These are phyloP conservation scores for Vultur gryphus DNA, from an alignment of 2,797 vertebrate species.

Conservation along the genomic window DNA sequence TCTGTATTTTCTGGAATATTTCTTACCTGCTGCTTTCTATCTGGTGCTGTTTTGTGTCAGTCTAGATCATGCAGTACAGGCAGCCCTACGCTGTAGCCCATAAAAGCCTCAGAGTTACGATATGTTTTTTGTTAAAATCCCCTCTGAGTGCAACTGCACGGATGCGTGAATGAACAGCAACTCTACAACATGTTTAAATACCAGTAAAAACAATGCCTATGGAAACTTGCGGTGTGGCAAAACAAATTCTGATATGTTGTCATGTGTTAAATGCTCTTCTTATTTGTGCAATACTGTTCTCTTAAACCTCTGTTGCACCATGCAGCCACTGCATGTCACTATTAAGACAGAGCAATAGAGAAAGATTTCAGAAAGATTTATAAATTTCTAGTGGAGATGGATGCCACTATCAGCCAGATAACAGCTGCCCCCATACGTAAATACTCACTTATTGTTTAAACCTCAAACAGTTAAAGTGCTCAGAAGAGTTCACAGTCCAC, in stretches of 20 bases:
- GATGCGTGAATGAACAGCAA: neutral
- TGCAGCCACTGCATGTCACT: constrained; percentile 30
- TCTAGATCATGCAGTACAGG: neutral
- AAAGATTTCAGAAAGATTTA: constrained; percentile 22
- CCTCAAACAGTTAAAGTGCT: neutral
- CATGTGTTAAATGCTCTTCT: neutral
- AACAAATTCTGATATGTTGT: neutral
- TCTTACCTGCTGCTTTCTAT: neutral
- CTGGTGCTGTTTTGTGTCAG: neutral
- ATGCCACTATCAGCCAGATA: neutral
- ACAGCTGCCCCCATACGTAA: neutral
- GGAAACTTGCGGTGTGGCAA: neutral
- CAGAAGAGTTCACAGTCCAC: constrained; percentile 30
- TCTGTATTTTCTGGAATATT: neutral
- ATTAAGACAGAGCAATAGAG: constrained; percentile 17
- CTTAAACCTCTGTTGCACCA: constrained; percentile 3
- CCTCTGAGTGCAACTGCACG: neutral
- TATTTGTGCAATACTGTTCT: neutral
- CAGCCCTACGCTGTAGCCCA: fast-evolving
- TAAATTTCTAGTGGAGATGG: neutral
- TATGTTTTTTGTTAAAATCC: neutral
- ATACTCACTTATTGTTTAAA: constrained; percentile 49
- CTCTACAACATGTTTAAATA: neutral
- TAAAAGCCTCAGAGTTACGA: neutral
- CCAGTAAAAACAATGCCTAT: neutral